phyloP scores from a whole-genome alignment of 2,888 invertebrate genomes.

The Itoplectis maculator region DNA sequence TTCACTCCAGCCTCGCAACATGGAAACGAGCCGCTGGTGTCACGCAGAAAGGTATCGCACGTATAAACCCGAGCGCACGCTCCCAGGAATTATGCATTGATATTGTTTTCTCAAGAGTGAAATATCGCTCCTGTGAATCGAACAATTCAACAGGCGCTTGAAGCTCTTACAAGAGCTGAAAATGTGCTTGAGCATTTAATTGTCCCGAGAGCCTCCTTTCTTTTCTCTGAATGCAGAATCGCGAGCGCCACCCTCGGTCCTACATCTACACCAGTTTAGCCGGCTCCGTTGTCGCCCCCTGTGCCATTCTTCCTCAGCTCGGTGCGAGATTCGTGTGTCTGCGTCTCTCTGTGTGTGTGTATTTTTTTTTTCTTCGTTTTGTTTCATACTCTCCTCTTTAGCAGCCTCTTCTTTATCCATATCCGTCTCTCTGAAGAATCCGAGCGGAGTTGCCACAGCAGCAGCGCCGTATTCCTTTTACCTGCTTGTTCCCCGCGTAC shows the following conservation, averaged over 20 bases:
- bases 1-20: neutral
- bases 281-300: slow-evolving; percentile 13
- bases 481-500: slow-evolving; percentile 53
- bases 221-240: slow-evolving; percentile 28
- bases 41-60: neutral
- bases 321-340: slow-evolving; percentile 13
- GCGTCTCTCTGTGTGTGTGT: neutral
- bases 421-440: slow-evolving; percentile 32
- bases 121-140: slow-evolving; percentile 59
- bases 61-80: neutral
- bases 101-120: slow-evolving; percentile 63
- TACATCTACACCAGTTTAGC: slow-evolving; percentile 8
- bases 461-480: slow-evolving; percentile 42
- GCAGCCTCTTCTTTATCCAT: slow-evolving; percentile 20
- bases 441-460: slow-evolving; percentile 28
- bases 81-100: slow-evolving; percentile 45
- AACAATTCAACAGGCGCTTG: slow-evolving; percentile 47
- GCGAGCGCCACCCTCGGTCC: slow-evolving; percentile 24
- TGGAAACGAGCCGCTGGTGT: neutral
- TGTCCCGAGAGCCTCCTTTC: slow-evolving; percentile 13
- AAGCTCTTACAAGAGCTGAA: slow-evolving; percentile 54
- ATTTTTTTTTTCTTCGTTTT: neutral
- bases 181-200: slow-evolving; percentile 56
- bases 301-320: slow-evolving; percentile 19
- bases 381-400: slow-evolving; percentile 17